Percentiles rank a stretch among this genome's conserved stretches.
phyloP scores from a whole-genome alignment of 2,797 vertebrate species.

The Pelochelys cantorii region DNA sequence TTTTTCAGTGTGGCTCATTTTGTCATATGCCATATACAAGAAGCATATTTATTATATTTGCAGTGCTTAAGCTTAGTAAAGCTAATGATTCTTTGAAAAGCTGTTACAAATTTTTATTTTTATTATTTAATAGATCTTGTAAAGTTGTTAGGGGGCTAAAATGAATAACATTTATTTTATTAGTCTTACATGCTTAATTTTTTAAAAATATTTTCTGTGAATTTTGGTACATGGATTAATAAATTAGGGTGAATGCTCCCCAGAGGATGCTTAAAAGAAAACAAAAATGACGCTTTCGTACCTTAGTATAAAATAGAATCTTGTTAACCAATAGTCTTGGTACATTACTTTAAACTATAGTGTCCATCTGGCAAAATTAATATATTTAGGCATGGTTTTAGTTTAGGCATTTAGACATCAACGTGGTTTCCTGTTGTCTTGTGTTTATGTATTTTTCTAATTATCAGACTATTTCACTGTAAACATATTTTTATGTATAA shows the following conservation, averaged over 20 bases:
- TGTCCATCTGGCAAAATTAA: background rate
- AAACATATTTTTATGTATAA: background rate
- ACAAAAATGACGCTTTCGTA: background rate
- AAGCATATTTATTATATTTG: background rate
- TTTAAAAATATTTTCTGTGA: background rate
- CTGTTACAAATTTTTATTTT: rapidly evolving
- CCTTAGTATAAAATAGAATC: background rate
- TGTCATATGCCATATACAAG: background rate
- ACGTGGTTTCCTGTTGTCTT: background rate
- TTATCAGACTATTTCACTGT: background rate
- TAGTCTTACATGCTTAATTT: background rate
- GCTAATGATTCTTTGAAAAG: background rate
- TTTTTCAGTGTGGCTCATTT: background rate
- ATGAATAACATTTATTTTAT: background rate
- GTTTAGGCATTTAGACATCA: background rate
- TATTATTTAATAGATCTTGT: background rate
- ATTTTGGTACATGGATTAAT: background rate
- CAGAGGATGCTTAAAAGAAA: background rate
- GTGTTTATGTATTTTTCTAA: background rate
- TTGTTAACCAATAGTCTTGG: background rate
- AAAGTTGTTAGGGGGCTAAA: background rate
- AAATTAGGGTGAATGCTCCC: background rate
- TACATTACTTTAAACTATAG: background rate
- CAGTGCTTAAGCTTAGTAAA: background rate
- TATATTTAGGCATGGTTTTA: background rate